Percentiles rank a stretch among this genome's conserved stretches.
Evolutionary conservation across 1,140 invertebrate species (phyloP).

Genomic region (Brachionus paranguensis): DNA sequence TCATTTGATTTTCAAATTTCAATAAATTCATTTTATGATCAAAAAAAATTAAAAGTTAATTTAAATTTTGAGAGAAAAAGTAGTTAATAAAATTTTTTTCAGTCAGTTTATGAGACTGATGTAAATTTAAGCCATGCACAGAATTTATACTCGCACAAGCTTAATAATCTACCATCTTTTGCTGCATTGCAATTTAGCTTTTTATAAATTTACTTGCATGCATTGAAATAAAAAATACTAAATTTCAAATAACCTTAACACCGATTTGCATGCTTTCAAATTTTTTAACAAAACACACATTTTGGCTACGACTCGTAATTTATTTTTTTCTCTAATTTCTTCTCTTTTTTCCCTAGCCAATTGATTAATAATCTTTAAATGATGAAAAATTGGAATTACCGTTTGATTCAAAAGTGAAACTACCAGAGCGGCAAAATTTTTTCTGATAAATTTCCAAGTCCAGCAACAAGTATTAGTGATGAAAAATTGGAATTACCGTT

Average conservation of each 20-base stretch:
- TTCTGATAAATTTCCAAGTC: background rate
- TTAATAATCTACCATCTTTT: background rate
- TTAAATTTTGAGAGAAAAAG: background rate
- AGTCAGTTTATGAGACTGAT: background rate
- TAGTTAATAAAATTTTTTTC: background rate
- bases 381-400: constrained; percentile 40
- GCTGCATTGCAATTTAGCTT: constrained; percentile 9
- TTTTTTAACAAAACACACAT: constrained; percentile 2
- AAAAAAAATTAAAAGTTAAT: background rate
- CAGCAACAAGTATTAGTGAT: background rate
- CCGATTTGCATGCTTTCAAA: constrained; percentile 23
- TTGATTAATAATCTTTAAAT: background rate
- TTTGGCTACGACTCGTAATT: background rate
- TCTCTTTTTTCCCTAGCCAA: background rate
- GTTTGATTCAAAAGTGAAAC: background rate
- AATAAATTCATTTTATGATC: too few species aligned
- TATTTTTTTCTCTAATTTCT: background rate
- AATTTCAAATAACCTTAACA: constrained; percentile 33
- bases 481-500: constrained; percentile 41
- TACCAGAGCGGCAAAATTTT: background rate
- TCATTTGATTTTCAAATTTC: too few species aligned
- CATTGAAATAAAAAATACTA: background rate
- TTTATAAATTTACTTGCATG: background rate
- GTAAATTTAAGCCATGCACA: background rate
- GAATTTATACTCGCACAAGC: background rate